Evolutionary conservation across 2,888 invertebrate genomes (phyloP).

Genomic region (Tetranychus piercei): DNA sequence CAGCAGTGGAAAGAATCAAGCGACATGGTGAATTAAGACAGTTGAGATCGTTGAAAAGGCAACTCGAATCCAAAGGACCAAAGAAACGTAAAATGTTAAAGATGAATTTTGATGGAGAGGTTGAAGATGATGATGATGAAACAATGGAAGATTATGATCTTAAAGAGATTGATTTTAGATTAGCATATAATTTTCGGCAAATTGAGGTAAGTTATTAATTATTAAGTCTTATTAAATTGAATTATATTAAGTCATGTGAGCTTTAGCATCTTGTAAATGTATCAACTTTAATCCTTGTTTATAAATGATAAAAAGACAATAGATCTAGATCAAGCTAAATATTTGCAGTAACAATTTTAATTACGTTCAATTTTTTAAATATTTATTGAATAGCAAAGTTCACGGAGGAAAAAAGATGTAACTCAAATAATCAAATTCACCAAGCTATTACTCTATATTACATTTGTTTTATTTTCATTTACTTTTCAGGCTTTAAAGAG

Average conservation of each 20-base stretch:
- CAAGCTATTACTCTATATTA: too few relatives aligned
- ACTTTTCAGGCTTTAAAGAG: not conserved
- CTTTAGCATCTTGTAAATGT: too few relatives aligned
- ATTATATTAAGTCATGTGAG: too few relatives aligned
- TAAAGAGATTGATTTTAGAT: slow-evolving; percentile 65
- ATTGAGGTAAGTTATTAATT: slow-evolving; percentile 21
- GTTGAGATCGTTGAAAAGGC: slow-evolving; percentile 55
- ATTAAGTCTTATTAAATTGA: not conserved
- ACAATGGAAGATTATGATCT: slow-evolving; percentile 44
- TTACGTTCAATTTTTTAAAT: too few relatives aligned
- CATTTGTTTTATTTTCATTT: not conserved
- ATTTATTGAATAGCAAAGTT: too few relatives aligned
- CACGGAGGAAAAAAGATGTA: too few relatives aligned
- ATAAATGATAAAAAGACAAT: too few relatives aligned
- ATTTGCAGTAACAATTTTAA: too few relatives aligned
- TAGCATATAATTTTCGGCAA: slow-evolving; percentile 54
- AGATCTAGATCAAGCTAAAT: too few relatives aligned
- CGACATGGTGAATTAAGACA: slow-evolving; percentile 75
- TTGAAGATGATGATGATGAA: slow-evolving; percentile 44
- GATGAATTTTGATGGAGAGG: slow-evolving; percentile 39
- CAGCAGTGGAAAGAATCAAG: slow-evolving; percentile 49
- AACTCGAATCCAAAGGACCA: slow-evolving; percentile 47
- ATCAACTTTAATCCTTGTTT: too few relatives aligned
- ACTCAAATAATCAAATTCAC: too few relatives aligned
- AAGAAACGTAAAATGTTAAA: slow-evolving; percentile 56